phyloP scores from a whole-genome alignment of 2,113 vertebrate species.

The Diglossa brunneiventris region DNA sequence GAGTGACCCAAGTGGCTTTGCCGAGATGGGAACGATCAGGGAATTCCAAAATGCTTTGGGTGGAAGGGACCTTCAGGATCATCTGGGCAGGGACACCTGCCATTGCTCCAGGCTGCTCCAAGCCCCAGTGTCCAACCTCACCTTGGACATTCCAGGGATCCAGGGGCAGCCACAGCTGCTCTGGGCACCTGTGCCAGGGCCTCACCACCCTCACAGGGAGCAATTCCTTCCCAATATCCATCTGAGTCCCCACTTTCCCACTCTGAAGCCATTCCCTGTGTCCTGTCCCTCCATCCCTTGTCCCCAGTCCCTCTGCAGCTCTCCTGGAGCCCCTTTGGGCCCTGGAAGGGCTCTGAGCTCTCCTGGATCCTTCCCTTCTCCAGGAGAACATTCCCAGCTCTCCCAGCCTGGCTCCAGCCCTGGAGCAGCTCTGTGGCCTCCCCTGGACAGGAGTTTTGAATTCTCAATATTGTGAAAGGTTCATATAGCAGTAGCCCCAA shows the following conservation, averaged over 20 bases:
- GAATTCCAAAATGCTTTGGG: neutral
- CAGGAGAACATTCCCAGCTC: neutral
- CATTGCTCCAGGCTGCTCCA: neutral
- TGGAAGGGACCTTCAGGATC: neutral
- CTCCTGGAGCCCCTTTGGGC: neutral
- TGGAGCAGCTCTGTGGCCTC: accelerated
- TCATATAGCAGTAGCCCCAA: neutral
- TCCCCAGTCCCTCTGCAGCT: neutral
- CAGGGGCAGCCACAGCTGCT: neutral
- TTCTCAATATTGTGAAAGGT: neutral
- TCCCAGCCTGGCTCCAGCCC: neutral
- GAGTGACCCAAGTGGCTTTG: neutral
- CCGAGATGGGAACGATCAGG: neutral
- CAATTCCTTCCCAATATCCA: neutral
- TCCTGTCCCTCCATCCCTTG: neutral
- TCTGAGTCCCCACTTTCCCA: accelerated
- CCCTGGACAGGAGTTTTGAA: neutral
- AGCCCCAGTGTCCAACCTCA: neutral
- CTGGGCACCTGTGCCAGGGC: neutral
- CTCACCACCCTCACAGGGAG: accelerated
- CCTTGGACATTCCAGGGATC: neutral
- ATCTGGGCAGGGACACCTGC: neutral
- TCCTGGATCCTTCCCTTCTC: neutral
- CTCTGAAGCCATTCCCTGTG: neutral
- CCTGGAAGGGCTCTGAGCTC: neutral